Evolutionary conservation across 1,140 invertebrate species (phyloP), one percentile per base, ranked within the genome.

Genomic region (Calephelis nemesis): DNA sequence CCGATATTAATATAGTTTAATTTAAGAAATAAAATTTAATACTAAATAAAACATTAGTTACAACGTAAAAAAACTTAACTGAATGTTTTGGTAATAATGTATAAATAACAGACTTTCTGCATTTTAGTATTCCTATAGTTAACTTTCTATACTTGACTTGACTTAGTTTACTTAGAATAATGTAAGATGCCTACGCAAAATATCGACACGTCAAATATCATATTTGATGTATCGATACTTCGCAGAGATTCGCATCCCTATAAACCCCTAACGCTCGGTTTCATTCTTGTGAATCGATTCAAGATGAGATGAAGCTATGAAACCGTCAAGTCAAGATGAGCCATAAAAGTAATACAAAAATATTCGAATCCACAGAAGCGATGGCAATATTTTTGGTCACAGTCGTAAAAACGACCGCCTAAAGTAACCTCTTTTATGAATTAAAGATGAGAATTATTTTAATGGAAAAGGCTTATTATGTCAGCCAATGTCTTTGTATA

Each of bases 281-380:
- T 85, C 81, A 74, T 85, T 85, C 71, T 79, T 67, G 71, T 75
- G 73, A 82, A 81, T 81, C 78, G 77, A 84, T 81, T 76, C 64
- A 68, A 75, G 72, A 75, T 77, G 77, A 78, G 77, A 75, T 65
- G 72, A 80, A 77, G 74, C 80, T 76, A 78, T 75, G 75, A 77
- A 72, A 71, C 71, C 63, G 72, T 74, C 72, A 58, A 58, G 52
- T 58, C 52, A 30, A 58, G 52, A 58, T 58, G 52, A 58, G 52
- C 52, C 30, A 58, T 58, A 58, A 58, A 58, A 58, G 52, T 58
- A 58, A 58, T 58, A 58, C 52, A 58, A 58, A n/a, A 58, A 58
- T 58, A 58, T 58, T 58, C 30, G 52, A 58, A 58, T 39, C 9
- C 11, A 58, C 15, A 58, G 50, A 58, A 58, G 19, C 30, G 52